Base-by-base conservation (phyloP, 2,113 vertebrate species). In the Varanus komodoensis region DNA sequence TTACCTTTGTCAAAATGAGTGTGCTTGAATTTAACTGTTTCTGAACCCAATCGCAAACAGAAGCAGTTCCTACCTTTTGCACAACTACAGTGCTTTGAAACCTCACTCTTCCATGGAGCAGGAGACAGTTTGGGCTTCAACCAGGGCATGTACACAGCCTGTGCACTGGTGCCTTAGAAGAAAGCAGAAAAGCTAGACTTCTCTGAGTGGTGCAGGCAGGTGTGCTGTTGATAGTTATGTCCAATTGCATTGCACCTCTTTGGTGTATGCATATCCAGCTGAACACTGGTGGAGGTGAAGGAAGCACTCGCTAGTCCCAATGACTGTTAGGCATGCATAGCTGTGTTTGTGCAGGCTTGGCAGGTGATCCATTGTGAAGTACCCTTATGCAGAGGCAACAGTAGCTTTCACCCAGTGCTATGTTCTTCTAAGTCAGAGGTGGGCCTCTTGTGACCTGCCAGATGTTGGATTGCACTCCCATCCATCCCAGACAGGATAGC, bases 1-100 rank as follows among this genome's bases (percentile, higher is more conserved):
- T 82, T 81, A 61, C 9, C 61, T 90, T 77, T 74, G 12, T 23
- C 50, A 29, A 69, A 88, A 27, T 0, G n/a, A 17, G 52, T 91
- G 81, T 90, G 82, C 89, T 19, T 74, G 88, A 88, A 27, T 50
- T 44, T 91, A 86, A 48, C 74, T 78, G 14, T 44, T 54, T 71
- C 32, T 57, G n/a, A 44, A 38, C 38, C 29, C 69, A 44, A 34
- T 29, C 23, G n/a, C 21, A 17, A 8, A 1, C 92, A 85, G 34
- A 12, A 93, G 29, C 21, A 84, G 83, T 85, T 54, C 6, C 14
- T 81, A 1, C 57, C 67, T 68, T 74, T 82, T 88, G 48, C 14
- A 44, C 79, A 78, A 48, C 54, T 38, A 17, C 14, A 32, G 14
- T n/a, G 2, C 17, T 6, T 5, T 11, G 32, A 64, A 79, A 68